A percentile compares a stretch with the other conserved stretches of the same genome.
These are phyloP conservation scores for Armadillidium nasatum DNA, from an alignment of 1,140 invertebrate species.

Conservation along the genomic window DNA sequence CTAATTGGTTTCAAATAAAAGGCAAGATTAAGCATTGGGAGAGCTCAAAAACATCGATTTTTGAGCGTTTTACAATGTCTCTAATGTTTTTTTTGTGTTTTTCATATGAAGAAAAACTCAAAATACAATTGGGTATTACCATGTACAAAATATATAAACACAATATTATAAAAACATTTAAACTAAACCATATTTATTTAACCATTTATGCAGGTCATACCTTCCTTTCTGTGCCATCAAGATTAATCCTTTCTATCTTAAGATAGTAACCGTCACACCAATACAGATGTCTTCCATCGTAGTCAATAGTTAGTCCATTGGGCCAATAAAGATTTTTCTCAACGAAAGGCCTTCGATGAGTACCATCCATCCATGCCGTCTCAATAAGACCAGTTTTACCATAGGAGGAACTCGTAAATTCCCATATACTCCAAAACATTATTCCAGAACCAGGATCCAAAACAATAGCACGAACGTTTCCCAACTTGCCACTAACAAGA, in stretches of 20 bases:
- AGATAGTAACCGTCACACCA: conserved; percentile 58
- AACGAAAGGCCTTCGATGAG: conserved; percentile 50
- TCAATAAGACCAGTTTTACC: conserved; percentile 51
- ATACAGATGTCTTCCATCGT: conserved; percentile 52
- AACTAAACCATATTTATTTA: too few species aligned
- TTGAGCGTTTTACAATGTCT: too few species aligned
- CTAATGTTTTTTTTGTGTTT: too few species aligned
- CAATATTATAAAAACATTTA: too few species aligned
- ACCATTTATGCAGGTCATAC: conserved; percentile 43
- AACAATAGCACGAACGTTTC: conserved; percentile 62
- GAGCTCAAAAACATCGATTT: too few species aligned
- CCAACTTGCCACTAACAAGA: conserved; percentile 54
- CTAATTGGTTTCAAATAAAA: too few species aligned
- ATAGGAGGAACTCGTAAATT: conserved; percentile 24
- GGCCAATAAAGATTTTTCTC: conserved; percentile 53
- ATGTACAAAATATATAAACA: too few species aligned
- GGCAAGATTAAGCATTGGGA: too few species aligned
- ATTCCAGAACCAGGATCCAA: conserved; percentile 60
- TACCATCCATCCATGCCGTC: conserved; percentile 56
- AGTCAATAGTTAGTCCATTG: conserved; percentile 57
- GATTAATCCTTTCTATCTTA: conserved; percentile 54
- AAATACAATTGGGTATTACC: too few species aligned
- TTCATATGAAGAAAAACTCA: too few species aligned
- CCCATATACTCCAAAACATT: conserved; percentile 58
- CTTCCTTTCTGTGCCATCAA: conserved; percentile 52